Evolutionary conservation across 2,888 invertebrate species (phyloP).

Genomic region (Chironomus riparius): DNA sequence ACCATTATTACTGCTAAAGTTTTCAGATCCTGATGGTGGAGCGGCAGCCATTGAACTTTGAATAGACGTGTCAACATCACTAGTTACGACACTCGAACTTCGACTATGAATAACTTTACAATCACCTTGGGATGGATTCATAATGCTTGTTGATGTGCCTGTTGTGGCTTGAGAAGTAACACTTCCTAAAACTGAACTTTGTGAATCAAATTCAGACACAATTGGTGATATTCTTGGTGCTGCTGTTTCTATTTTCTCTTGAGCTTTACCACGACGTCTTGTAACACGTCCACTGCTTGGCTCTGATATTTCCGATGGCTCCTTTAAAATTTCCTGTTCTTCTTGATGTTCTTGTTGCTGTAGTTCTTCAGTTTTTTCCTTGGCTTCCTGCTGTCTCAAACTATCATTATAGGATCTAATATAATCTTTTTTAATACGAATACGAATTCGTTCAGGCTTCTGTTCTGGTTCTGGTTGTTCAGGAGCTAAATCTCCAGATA

Average conservation of each 20-base stretch:
- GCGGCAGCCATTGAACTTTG: slow-evolving; percentile 39
- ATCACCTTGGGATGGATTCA: slow-evolving; percentile 35
- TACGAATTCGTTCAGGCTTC: slow-evolving; percentile 26
- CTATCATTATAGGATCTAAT: slow-evolving; percentile 22
- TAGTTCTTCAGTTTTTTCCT: neutral
- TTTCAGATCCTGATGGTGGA: slow-evolving; percentile 3
- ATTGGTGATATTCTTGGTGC: slow-evolving; percentile 9
- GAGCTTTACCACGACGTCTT: neutral
- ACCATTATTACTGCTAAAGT: slow-evolving; percentile 2
- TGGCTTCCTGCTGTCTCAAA: neutral
- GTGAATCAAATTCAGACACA: slow-evolving; percentile 22
- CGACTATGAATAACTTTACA: slow-evolving; percentile 41
- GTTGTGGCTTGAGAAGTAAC: slow-evolving; percentile 40
- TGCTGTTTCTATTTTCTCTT: neutral
- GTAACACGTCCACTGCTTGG: neutral
- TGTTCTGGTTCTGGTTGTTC: slow-evolving; percentile 23
- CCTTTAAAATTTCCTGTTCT: neutral
- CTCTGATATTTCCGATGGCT: neutral
- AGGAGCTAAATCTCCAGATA: slow-evolving; percentile 27
- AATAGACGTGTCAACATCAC: slow-evolving; percentile 40
- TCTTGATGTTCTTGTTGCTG: neutral
- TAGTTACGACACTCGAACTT: slow-evolving; percentile 42
- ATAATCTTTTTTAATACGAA: slow-evolving; percentile 2
- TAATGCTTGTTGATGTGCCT: slow-evolving; percentile 28
- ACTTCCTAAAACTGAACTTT: slow-evolving; percentile 42